A percentile compares a stretch with the other conserved stretches of the same genome.
phyloP scores from a whole-genome alignment of 2,797 vertebrate genomes.

The Brachyrhaphis roseni region DNA sequence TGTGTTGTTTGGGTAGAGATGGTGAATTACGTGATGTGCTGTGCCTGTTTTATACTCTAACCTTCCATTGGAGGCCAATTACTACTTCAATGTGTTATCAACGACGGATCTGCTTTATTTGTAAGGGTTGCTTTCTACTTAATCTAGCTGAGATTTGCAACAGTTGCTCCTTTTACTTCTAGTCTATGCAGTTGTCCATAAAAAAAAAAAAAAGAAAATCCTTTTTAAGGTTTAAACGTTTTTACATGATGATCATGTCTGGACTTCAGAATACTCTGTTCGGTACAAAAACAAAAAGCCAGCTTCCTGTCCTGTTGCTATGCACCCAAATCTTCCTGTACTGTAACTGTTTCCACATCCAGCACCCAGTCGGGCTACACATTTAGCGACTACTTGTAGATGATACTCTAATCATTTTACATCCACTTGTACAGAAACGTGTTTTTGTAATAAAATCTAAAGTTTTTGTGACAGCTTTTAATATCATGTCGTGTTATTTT shows the following conservation, averaged over 20 bases:
- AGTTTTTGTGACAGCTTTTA: constrained; percentile 20
- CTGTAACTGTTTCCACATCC: constrained; percentile 73
- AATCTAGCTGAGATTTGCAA: constrained; percentile 25
- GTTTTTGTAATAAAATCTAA: constrained; percentile 72
- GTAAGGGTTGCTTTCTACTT: constrained; percentile 56
- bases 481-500: background rate
- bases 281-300: constrained; percentile 52
- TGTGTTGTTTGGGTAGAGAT: constrained; percentile 30
- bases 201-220: constrained; percentile 31
- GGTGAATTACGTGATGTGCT: constrained; percentile 16
- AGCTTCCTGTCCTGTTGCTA: constrained; percentile 68
- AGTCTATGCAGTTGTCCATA: constrained; percentile 66
- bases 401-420: constrained; percentile 73
- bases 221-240: constrained; percentile 49
- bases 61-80: constrained; percentile 18
- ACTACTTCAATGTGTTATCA: constrained; percentile 10
- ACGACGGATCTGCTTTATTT: constrained; percentile 42
- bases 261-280: constrained; percentile 53
- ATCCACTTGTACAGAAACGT: constrained; percentile 71
- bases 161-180: constrained; percentile 48
- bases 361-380: constrained; percentile 66
- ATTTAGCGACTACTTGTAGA: constrained; percentile 71
- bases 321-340: constrained; percentile 77
- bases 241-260: constrained; percentile 53
- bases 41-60: constrained; percentile 27